Percentiles rank a stretch among this genome's conserved stretches.
Conservation (phyloP, 2,888 invertebrate genomes). For the Zygothrica quintamaculata region DNA sequence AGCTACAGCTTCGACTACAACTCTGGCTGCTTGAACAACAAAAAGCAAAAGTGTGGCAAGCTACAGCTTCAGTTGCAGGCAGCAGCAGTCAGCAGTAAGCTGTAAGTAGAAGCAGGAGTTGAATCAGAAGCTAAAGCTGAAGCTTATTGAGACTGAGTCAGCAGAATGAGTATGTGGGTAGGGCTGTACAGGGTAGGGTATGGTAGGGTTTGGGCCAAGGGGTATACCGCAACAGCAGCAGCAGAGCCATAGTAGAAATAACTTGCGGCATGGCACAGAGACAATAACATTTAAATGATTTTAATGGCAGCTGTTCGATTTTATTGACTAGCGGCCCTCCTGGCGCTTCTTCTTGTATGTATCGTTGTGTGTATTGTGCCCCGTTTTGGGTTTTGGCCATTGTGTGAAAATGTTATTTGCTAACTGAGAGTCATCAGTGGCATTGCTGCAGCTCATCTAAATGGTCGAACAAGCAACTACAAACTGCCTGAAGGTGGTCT, state of each 20-base stretch:
- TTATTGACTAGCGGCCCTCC: slow-evolving; percentile 67
- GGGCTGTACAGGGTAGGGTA: not conserved
- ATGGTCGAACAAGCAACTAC: slow-evolving; percentile 6
- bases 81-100: slow-evolving; percentile 1
- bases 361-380: slow-evolving; percentile 9
- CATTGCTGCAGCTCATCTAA: slow-evolving; percentile 45
- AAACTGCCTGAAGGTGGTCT: slow-evolving; percentile 63
- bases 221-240: slow-evolving; percentile 72
- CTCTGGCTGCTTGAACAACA: slow-evolving; percentile 11
- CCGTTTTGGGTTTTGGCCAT: slow-evolving; percentile 34
- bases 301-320: slow-evolving; percentile 81
- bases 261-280: slow-evolving; percentile 68
- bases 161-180: slow-evolving; percentile 52
- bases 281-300: slow-evolving; percentile 80
- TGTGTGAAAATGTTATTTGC: slow-evolving; percentile 75
- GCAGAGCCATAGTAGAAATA: slow-evolving; percentile 77
- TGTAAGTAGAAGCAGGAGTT: not conserved
- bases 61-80: slow-evolving; percentile 37
- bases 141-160: slow-evolving; percentile 59
- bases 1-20: slow-evolving; percentile 16
- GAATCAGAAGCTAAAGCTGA: not conserved
- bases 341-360: slow-evolving; percentile 1
- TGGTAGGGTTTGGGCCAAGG: slow-evolving; percentile 3
- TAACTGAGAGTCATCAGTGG: slow-evolving; percentile 77
- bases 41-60: slow-evolving; percentile 70